Evolutionary conservation across 2,888 invertebrate genomes (phyloP).

Genomic region (Parnassius smintheus): DNA sequence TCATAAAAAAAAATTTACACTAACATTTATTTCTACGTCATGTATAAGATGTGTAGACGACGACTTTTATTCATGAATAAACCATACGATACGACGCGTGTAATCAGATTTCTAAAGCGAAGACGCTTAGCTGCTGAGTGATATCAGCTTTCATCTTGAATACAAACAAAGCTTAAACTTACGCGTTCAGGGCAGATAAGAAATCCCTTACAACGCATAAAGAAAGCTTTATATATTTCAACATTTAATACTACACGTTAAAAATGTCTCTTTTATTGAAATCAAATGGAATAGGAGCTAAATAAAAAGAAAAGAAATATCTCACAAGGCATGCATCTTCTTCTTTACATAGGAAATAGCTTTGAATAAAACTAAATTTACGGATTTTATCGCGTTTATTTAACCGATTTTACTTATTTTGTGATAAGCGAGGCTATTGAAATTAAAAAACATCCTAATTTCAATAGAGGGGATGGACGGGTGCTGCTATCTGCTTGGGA

Average conservation of each 20-base stretch:
- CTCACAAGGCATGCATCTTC: too few relatives aligned
- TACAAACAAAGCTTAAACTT: slow-evolving; percentile 22
- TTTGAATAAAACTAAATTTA: too few relatives aligned
- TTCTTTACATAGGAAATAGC: too few relatives aligned
- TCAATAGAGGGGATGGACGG: too few relatives aligned
- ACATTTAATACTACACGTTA: not conserved
- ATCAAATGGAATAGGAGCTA: too few relatives aligned
- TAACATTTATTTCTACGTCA: not conserved
- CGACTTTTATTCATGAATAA: slow-evolving; percentile 16
- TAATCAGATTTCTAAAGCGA: slow-evolving; percentile 22
- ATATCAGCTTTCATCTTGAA: slow-evolving; percentile 23
- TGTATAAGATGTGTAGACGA: not conserved
- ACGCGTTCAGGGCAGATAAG: slow-evolving; percentile 11
- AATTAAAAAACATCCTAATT: too few relatives aligned
- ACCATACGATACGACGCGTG: slow-evolving; percentile 6
- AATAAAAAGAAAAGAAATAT: too few relatives aligned
- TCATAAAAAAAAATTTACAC: not conserved
- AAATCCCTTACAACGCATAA: slow-evolving; percentile 13
- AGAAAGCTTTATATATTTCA: not conserved
- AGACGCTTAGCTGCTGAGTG: slow-evolving; percentile 22
- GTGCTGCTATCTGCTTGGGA: too few relatives aligned
- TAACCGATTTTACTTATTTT: too few relatives aligned
- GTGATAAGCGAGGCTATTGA: too few relatives aligned
- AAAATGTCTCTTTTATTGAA: not conserved
- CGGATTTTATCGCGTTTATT: too few relatives aligned